Conservation (phyloP, 2,113 vertebrate genomes). For the Hypomesus transpacificus region DNA sequence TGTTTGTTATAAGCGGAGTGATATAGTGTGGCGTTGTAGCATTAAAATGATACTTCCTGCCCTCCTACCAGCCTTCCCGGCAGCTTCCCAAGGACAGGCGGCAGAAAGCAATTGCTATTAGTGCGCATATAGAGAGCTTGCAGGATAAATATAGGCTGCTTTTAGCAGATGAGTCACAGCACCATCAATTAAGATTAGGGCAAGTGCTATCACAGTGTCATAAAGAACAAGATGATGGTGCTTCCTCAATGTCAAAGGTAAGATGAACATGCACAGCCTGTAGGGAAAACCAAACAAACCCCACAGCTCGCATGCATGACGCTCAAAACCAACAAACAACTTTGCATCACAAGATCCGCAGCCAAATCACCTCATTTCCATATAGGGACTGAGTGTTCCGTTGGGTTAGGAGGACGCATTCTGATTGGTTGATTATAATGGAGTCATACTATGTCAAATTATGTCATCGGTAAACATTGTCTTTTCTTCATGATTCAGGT, state of each 20-base stretch:
- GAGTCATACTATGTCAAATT: neutral
- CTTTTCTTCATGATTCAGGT: too few relatives aligned
- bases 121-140: constrained; percentile 73
- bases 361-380: too few relatives aligned
- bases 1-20: constrained; percentile 45
- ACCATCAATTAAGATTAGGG: constrained; percentile 79
- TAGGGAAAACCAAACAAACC: constrained; percentile 49
- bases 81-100: constrained; percentile 80
- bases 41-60: constrained; percentile 64
- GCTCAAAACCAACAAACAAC: constrained; percentile 64
- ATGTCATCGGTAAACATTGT: neutral
- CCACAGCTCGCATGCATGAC: constrained; percentile 67
- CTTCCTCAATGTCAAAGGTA: constrained; percentile 80
- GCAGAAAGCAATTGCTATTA: constrained; percentile 84
- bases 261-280: constrained; percentile 59
- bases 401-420: too few relatives aligned
- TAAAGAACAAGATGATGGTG: constrained; percentile 65
- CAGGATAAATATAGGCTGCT: constrained; percentile 81
- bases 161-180: constrained; percentile 85
- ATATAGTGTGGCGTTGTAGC: constrained; percentile 50
- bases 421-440: too few relatives aligned
- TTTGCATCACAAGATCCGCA: constrained; percentile 32
- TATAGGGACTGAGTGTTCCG: too few relatives aligned
- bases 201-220: constrained; percentile 68
- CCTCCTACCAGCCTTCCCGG: constrained; percentile 63